These are phyloP conservation scores for Anagyrus pseudococci DNA, from an alignment of 2,888 invertebrate genomes.

Conservation along the genomic window DNA sequence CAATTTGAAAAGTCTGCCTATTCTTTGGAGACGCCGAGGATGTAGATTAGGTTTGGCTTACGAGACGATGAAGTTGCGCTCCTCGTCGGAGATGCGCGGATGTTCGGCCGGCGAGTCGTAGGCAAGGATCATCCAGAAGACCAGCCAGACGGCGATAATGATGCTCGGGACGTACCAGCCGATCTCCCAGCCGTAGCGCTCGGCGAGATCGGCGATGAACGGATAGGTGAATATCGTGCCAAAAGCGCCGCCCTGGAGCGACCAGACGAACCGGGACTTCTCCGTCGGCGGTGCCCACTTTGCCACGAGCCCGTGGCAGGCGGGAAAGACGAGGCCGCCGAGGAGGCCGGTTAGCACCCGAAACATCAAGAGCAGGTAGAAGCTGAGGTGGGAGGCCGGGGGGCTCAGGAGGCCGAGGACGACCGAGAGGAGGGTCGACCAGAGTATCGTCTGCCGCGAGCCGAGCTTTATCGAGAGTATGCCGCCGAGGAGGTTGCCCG, in stretches of 20 bases:
- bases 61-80: conserved; percentile 68
- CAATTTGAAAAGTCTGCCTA: no score
- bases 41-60: no score
- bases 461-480: conserved; percentile 50
- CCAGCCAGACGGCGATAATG: conserved; percentile 66
- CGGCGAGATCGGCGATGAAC: conserved; percentile 70
- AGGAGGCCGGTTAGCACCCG: conserved; percentile 46
- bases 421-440: conserved; percentile 51
- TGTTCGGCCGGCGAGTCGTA: conserved; percentile 72
- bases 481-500: conserved; percentile 55
- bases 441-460: conserved; percentile 47
- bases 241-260: conserved; percentile 76
- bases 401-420: conserved; percentile 44
- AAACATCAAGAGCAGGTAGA: conserved; percentile 49
- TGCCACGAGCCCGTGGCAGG: conserved; percentile 71
- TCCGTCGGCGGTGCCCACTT: conserved; percentile 79
- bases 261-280: conserved; percentile 75
- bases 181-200: conserved; percentile 71
- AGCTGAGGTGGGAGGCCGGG: conserved; percentile 48
- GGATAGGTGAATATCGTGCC: conserved; percentile 77
- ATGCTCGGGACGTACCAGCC: conserved; percentile 72
- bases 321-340: conserved; percentile 64
- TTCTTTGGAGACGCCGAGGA: no score
- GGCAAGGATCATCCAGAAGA: conserved; percentile 70
- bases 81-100: conserved; percentile 68